A percentile compares a stretch with the other conserved stretches of the same genome.
phyloP scores from a whole-genome alignment of 2,888 invertebrate species.

The Argyra leucocephala region DNA sequence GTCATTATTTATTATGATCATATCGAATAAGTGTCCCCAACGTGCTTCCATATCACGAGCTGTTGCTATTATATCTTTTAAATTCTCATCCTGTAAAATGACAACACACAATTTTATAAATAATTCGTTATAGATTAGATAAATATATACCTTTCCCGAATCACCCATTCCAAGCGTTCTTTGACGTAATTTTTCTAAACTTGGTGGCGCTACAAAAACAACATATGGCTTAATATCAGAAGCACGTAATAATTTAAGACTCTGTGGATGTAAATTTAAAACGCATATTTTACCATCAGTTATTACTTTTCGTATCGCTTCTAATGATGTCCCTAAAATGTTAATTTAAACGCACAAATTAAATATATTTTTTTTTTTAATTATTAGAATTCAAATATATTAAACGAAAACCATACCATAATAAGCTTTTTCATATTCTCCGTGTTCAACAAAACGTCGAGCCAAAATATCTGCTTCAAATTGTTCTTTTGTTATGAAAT shows the following conservation, averaged over 20 bases:
- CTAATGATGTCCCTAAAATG: constrained; percentile 71
- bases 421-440: constrained; percentile 94
- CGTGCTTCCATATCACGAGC: constrained; percentile 95
- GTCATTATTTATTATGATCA: constrained; percentile 95
- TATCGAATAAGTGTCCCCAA: constrained; percentile 95
- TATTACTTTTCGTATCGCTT: constrained; percentile 88
- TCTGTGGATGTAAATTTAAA: constrained; percentile 92
- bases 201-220: constrained; percentile 93
- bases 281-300: constrained; percentile 95
- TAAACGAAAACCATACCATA: no score
- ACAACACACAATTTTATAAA: constrained; percentile 16
- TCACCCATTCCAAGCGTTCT: constrained; percentile 83
- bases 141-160: constrained; percentile 62
- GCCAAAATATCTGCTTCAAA: constrained; percentile 90
- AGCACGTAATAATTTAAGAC: constrained; percentile 78
- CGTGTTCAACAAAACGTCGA: constrained; percentile 93
- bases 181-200: constrained; percentile 85
- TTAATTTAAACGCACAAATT: no score
- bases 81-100: constrained; percentile 73
- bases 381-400: constrained; percentile 16
- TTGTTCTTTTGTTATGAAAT: constrained; percentile 89
- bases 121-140: not conserved
- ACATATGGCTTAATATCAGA: constrained; percentile 97
- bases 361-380: not conserved
- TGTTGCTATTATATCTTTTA: constrained; percentile 93